A percentile compares a stretch with the other conserved stretches of the same genome.
phyloP scores from a whole-genome alignment of 2,797 vertebrate species.

The Arremon aurantiirostris region DNA sequence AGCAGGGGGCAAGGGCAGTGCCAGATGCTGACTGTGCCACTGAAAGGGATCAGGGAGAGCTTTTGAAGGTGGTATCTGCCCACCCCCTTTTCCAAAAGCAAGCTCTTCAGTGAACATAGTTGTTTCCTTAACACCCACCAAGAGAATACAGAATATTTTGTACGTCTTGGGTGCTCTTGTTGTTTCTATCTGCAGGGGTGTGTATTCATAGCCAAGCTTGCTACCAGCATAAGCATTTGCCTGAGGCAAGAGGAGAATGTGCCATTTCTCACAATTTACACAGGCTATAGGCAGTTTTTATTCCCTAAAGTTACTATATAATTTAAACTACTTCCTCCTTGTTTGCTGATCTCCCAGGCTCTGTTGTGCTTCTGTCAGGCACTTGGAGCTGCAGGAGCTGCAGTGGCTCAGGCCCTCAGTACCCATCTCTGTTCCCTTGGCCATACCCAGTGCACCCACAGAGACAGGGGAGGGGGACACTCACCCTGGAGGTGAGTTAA shows the following conservation, averaged over 20 bases:
- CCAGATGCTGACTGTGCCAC: not conserved
- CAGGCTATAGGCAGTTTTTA: not conserved
- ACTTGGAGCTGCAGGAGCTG: not conserved
- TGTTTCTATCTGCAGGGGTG: not conserved
- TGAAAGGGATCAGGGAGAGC: not conserved
- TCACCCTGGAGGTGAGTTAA: not conserved
- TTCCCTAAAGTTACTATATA: not conserved
- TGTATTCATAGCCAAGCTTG: not conserved
- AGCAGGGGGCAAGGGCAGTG: not conserved
- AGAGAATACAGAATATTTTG: not conserved
- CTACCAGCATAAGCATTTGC: not conserved
- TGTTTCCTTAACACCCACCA: not conserved
- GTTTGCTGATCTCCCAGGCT: not conserved
- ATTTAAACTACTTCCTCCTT: not conserved
- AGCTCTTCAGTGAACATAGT: not conserved
- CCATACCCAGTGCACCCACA: not conserved
- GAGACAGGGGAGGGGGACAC: accelerated
- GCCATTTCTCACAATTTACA: not conserved
- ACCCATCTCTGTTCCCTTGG: not conserved
- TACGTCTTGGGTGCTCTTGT: not conserved
- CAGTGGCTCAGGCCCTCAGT: not conserved
- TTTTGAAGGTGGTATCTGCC: not conserved
- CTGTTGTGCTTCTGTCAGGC: not conserved
- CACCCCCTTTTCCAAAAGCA: not conserved
- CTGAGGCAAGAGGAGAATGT: not conserved